Evolutionary conservation across 1,140 invertebrate species (phyloP), one percentile per base, ranked within the genome.

Genomic region (Drosophila albomicans): DNA sequence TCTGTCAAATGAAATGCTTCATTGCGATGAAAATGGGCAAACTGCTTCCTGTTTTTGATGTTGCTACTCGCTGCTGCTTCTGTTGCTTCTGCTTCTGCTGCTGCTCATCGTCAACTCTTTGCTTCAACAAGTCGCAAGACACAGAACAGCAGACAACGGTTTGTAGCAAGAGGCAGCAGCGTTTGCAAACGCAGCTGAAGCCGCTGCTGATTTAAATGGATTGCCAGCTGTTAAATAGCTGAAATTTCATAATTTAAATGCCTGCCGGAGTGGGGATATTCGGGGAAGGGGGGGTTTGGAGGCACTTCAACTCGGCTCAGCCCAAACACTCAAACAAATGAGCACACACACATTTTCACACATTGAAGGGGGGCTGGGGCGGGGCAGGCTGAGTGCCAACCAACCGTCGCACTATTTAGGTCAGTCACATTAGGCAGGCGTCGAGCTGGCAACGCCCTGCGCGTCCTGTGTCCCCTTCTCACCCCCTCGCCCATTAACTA

Each of bases 351-450:
- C 65, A 74, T n/a, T n/a, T n/a, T n/a, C 11, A 28, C 35, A 35
- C 11, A 54, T 3, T 52, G 25, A 62, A n/a, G 8, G 25, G 32
- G 64, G 45, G 43, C 15, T 20, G 46, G 35, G 46, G n/a, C 13
- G 62, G 32, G 46, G 32, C 70, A 78, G 65, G 72, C 63, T 67
- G 72, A 82, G 35, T 87, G 82, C 48, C 76, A 87, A 51, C 62
- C 84, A 81, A 82, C 56, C 77, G 66, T 58, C 72, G 76, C 85
- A 88, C 84, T 88, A 88, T 88, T 88, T 88, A 89, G 84, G 84
- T 88, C 84, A 88, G 73, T 88, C 85, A 88, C 84, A 89, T 88
- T 88, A 89, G 84, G 64, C 66, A 84, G 84, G 84, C 85, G 80
- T 84, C 74, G 45, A 65, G 52, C 67, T 88, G 84, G 77, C 67